Evolutionary conservation across 1,140 invertebrate genomes (phyloP), one percentile per base, ranked within the genome.

Genomic region (Hyposmocoma kahamanoa): DNA sequence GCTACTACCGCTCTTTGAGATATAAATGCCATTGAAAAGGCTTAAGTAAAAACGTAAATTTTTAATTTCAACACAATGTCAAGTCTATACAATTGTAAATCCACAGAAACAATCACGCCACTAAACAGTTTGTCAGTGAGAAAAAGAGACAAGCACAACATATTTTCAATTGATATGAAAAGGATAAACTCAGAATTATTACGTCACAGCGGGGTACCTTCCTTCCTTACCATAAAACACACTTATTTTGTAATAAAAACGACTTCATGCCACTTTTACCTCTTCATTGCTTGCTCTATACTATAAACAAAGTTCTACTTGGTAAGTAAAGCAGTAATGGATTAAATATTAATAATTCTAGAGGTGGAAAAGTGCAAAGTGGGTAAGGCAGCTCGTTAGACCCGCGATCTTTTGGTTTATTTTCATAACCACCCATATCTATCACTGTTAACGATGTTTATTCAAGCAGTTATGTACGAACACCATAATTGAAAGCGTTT

Each of bases 381-480:
- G 66, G 62, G 67, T 72, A 68, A 45, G 22, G 24, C 47, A 67
- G 62, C 76, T 84, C 78, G 81, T 84, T 84, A 81, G 57, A 70
- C 56, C 58, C 47, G 56, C 46, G 52, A 65, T 70, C 61, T 75
- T 71, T 82, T 82, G 63, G 71, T 84, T 82, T 82, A 82, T 84
- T 84, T 84, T 79, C 76, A 73, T 82, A 84, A 84, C 72, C 77
- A 84, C 72, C 66, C 71, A 64, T 78, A 84, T 84, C 80, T 82
- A 84, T 84, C 78, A 84, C 75, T 77, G 81, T 82, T 84, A 84
- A 84, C 81, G 76, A 84, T 81, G 80, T 84, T 84, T 84, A 84
- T 84, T 82, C 75, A 84, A 84, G 72, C 78, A 65, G 67, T 68
- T 76, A 60, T 48, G 52, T n/a, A n/a, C n/a, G n/a, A n/a, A n/a